Conservation (phyloP, 2,888 invertebrate genomes). For the Acleris emargana region DNA sequence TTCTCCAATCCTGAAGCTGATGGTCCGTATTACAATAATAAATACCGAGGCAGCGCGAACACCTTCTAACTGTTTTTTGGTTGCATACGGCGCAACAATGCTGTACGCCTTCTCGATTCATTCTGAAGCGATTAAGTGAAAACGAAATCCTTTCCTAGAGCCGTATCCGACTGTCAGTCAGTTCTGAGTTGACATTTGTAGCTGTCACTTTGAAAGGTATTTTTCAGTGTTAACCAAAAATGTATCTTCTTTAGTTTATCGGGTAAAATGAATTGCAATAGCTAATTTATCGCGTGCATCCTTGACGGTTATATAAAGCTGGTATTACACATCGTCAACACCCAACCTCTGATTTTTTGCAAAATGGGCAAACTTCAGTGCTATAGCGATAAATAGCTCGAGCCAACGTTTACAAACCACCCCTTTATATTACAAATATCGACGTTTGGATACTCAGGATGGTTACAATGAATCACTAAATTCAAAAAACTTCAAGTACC, state of each 20-base stretch:
- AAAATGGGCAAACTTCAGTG: too few relatives aligned
- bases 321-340: too few relatives aligned
- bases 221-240: conserved; percentile 5
- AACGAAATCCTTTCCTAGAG: conserved; percentile 30
- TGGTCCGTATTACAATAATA: conserved; percentile 92
- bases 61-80: conserved; percentile 86
- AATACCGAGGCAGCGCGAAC: conserved; percentile 88
- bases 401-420: too few relatives aligned
- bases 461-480: too few relatives aligned
- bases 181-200: conserved; percentile 24
- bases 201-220: conserved; percentile 26
- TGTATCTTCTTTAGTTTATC: neutral
- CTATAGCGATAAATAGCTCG: too few relatives aligned
- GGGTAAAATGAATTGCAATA: too few relatives aligned
- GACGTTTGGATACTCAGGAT: too few relatives aligned
- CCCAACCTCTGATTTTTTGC: too few relatives aligned
- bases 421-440: too few relatives aligned
- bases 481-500: too few relatives aligned
- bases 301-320: too few relatives aligned
- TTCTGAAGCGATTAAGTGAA: conserved; percentile 58
- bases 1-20: conserved; percentile 91
- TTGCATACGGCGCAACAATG: conserved; percentile 86
- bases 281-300: too few relatives aligned
- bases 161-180: conserved; percentile 30
- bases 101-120: conserved; percentile 75